Base-by-base conservation (phyloP, 2,113 vertebrate species). In the Cervus canadensis region DNA sequence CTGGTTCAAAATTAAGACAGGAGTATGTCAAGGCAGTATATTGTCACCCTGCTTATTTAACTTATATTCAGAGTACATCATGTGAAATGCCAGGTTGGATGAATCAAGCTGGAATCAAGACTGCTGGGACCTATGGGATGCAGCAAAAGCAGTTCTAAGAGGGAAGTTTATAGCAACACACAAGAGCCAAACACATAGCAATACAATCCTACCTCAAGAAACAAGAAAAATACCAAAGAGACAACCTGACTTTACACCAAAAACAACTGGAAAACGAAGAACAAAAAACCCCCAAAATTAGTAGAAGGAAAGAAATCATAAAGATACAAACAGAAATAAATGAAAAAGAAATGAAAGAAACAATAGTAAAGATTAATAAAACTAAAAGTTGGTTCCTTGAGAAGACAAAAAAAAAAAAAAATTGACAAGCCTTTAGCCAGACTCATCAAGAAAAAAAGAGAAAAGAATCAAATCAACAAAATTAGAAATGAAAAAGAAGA, bases 71-170 rank as follows among this genome's bases (percentile, higher is more conserved):
- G 64, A 67, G 16, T n/a, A n/a, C 7, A n/a, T n/a, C 64, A 67
- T 10, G 33, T 0, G 0, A 67, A n/a, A 67, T 67, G 16, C 33
- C 16, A 67, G 16, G 33, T n/a, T 2, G 1, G 16, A n/a, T 67
- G 16, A n/a, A 67, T 67, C 33, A n/a, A n/a, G 33, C 64, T 67
- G 33, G 64, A 67, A 67, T 67, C 64, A n/a, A 67, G 16, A n/a
- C 33, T 67, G 33, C 16, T 67, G 16, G 16, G 64, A 67, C 64
- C 33, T n/a, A 67, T 67, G 64, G 64, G 33, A 67, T n/a, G 16
- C n/a, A 67, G 16, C 33, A 67, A 10, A n/a, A n/a, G 16, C 64
- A 67, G 64, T 67, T 67, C 16, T 67, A n/a, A n/a, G 64, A 67
- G 33, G 64, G 33, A 67, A 67, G 64, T 67, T n/a, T n/a, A 67